phyloP scores from a whole-genome alignment of 23 tunicate species.

The Ascidia mentula region DNA sequence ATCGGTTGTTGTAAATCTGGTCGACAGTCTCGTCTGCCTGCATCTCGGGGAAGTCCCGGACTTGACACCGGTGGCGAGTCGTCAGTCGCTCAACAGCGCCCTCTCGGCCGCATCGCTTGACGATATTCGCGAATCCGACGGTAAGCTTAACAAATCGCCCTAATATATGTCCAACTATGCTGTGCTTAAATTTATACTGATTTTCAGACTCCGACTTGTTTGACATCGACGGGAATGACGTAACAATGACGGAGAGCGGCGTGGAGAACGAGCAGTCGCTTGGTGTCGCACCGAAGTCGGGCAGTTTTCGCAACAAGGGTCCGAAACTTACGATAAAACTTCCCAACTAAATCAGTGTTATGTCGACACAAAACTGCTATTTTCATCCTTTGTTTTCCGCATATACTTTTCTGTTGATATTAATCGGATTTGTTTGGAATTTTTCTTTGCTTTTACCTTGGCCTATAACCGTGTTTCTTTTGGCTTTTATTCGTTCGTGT shows the following conservation, averaged over 20 bases:
- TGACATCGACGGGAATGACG: neutral
- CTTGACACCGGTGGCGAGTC: slow-evolving; percentile 61
- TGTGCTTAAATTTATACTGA: neutral
- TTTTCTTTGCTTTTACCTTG: too few species aligned
- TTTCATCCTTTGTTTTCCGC: too few species aligned
- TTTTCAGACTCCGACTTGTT: slow-evolving; percentile 23
- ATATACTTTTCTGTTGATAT: too few species aligned
- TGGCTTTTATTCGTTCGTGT: too few species aligned
- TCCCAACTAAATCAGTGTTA: slow-evolving; percentile 27
- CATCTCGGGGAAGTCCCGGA: slow-evolving; percentile 67
- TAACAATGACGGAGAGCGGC: neutral
- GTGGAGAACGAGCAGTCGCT: neutral
- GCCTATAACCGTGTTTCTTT: too few species aligned
- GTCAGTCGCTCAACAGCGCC: slow-evolving; percentile 65
- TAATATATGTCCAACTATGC: neutral
- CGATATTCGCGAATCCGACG: slow-evolving; percentile 45
- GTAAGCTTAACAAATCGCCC: neutral
- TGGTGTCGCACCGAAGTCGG: slow-evolving; percentile 19
- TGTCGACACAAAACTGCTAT: too few species aligned
- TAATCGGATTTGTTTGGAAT: too few species aligned
- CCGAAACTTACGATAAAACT: slow-evolving; percentile 71
- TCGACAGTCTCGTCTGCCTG: slow-evolving; percentile 41
- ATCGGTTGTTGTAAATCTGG: slow-evolving; percentile 41
- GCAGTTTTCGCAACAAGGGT: slow-evolving; percentile 53
- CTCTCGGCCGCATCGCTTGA: slow-evolving; percentile 72